phyloP scores from a whole-genome alignment of 2,113 vertebrate genomes.

The Syngnathus scovelli region DNA sequence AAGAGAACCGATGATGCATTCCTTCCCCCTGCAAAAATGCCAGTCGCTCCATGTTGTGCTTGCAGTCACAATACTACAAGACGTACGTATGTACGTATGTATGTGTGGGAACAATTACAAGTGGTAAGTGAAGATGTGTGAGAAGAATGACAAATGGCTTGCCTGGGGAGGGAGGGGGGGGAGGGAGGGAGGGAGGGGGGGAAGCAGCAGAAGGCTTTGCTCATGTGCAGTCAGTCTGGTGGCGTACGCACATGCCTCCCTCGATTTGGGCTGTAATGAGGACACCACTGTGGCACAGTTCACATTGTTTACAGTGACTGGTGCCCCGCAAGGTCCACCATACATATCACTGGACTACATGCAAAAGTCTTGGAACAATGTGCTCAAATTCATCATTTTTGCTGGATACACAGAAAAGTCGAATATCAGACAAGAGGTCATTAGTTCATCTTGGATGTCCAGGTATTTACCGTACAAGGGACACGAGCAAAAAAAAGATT shows the following conservation, averaged over 20 bases:
- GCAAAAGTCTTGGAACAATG: background rate
- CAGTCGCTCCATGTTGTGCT: slow-evolving; percentile 10
- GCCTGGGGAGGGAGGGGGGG: slow-evolving; percentile 37
- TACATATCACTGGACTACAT: background rate
- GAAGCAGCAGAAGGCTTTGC: slow-evolving; percentile 50
- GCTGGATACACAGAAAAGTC: background rate
- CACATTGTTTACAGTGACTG: slow-evolving; percentile 39
- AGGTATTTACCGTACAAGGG: background rate
- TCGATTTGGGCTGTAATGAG: slow-evolving; percentile 35
- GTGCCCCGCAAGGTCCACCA: slow-evolving; percentile 37
- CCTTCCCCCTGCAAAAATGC: slow-evolving; percentile 5
- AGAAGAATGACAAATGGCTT: slow-evolving; percentile 47
- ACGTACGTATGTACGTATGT: background rate
- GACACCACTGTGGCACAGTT: slow-evolving; percentile 36
- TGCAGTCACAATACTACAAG: slow-evolving; percentile 30
- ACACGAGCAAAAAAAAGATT: background rate
- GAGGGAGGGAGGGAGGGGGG: slow-evolving; percentile 16
- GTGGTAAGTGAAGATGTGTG: slow-evolving; percentile 20
- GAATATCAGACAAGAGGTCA: background rate
- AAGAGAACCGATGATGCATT: slow-evolving; percentile 23
- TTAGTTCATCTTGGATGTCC: background rate
- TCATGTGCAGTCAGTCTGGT: slow-evolving; percentile 41
- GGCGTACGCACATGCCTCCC: slow-evolving; percentile 40
- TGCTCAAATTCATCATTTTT: background rate
- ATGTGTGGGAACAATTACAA: slow-evolving; percentile 28